Base-by-base conservation (phyloP, 2,797 vertebrate genomes). In the Bovichtus variegatus region DNA sequence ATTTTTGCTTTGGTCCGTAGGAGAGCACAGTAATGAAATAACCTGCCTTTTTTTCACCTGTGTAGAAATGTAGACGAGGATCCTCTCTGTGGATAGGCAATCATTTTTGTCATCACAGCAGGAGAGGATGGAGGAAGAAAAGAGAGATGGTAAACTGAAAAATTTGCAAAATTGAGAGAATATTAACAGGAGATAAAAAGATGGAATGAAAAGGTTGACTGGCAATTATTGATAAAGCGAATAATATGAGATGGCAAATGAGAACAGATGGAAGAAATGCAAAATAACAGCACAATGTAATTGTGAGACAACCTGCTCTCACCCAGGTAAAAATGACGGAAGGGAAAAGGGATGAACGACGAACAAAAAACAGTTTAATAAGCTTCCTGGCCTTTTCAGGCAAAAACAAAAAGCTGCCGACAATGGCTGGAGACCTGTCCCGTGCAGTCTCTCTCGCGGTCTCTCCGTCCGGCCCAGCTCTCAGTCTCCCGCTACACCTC, bases 1-100 rank as follows among this genome's bases (percentile, higher is more conserved):
- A 78, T 82, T 86, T 86, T 76, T 71, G 40, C 74, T 75, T 78
- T 80, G 66, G 77, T 87, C 80, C 21, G 2, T 46, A 10, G 54
- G 71, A 62, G 81, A 80, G 79, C 85, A 73, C 49, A 16, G 61
- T 76, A 80, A 90, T 87, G 76, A 83, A 91, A 81, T 84, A 88
- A 81, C 62, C 55, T 78, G 54, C 23, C 34, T 76, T 69, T 85
- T 76, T 60, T 71, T 68, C 53, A 83, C 79, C 78, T 72, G 60
- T 80, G 83, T 90, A 89, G 89, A 90, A 85, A 90, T 90, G 88
- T 71, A 90, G 84, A 93, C 90, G 82, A 91, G 84, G 66, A 91
- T 85, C 78, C 79, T 81, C 61, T 83, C 63, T 72, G 87, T 78
- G 80, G 84, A 84, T 71, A 87, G 71, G 73, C 80, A 87, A 85